These are phyloP conservation scores for Hesperia comma DNA, from an alignment of 2,888 invertebrate species.

Conservation along the genomic window DNA sequence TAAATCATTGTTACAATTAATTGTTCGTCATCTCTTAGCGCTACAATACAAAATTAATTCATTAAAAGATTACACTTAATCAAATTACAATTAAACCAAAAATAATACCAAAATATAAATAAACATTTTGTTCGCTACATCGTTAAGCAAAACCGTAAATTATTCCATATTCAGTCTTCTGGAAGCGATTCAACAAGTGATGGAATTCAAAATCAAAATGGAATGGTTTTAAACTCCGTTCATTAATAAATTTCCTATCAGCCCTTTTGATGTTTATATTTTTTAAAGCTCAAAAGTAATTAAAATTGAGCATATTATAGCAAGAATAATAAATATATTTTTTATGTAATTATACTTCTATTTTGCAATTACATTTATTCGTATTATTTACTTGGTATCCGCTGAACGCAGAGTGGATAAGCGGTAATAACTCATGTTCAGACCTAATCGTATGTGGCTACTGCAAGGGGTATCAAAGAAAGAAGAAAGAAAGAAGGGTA, in stretches of 20 bases:
- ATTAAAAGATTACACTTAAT: conserved; percentile 40
- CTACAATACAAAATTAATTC: conserved; percentile 43
- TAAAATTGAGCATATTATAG: no score
- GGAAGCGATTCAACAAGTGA: conserved; percentile 43
- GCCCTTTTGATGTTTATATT: background rate
- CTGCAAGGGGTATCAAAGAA: no score
- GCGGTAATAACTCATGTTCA: no score
- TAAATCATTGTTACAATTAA: conserved; percentile 26
- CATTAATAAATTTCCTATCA: background rate
- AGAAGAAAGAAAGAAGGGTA: no score
- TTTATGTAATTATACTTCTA: no score
- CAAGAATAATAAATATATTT: no score
- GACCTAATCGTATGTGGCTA: no score
- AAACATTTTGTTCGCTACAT: conserved; percentile 13
- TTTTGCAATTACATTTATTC: no score
- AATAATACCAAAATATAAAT: conserved; percentile 41
- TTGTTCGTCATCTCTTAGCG: conserved; percentile 37
- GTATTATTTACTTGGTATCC: no score
- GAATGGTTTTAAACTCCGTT: conserved; percentile 37
- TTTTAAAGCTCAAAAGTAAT: no score
- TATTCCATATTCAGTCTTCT: conserved; percentile 55
- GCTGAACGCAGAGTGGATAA: no score
- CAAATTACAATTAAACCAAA: conserved; percentile 41
- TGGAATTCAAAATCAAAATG: conserved; percentile 43
- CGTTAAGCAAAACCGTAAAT: conserved; percentile 35